Base-by-base conservation (phyloP, 2,797 vertebrate species). In the Neostethus bicornis region DNA sequence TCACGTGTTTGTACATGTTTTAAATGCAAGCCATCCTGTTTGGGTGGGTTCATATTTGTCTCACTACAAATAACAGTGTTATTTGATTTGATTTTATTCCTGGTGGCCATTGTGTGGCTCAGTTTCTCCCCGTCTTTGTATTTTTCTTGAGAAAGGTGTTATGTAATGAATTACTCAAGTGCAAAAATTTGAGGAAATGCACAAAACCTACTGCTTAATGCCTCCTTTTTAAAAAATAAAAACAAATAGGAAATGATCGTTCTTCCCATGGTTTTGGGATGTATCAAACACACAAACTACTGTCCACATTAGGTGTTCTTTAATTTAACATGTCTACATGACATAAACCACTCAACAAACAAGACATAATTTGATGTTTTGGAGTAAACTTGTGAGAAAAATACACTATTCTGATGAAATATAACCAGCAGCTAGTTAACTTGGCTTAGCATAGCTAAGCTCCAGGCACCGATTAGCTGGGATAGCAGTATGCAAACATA, bases 61-160 rank as follows among this genome's bases (percentile, higher is more conserved):
- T 84, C 81, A 70, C 66, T 83, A 83, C 73, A 75, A 73, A 81
- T 80, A 79, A 80, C 77, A 66, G 46, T 77, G 75, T 85, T 82
- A 66, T 84, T 76, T 84, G 66, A 75, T 54, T 52, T 24, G 44
- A 25, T 39, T n/a, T 46, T n/a, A n/a, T 48, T 46, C 41, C 61
- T 67, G 48, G 64, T 77, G 73, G 83, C 81, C 78, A 83, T 77
- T 70, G 75, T 84, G 81, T 88, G 83, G 81, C 83, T 72, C 46
- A 11, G 23, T 39, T 25, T 57, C 50, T 63, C 47, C 48, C 52
- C 55, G 28, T 81, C 73, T 77, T 67, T 77, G 78, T 86, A 66
- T 72, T 56, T 64, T 59, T 82, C 34, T 55, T 46, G 31, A 72
- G 38, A 69, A 65, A 34, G 71, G 46, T 75, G 70, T 61, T 60